Percentiles rank a stretch among this genome's conserved stretches.
Conservation (phyloP, 2,113 vertebrate species). For the Rhadina sibilatrix region DNA sequence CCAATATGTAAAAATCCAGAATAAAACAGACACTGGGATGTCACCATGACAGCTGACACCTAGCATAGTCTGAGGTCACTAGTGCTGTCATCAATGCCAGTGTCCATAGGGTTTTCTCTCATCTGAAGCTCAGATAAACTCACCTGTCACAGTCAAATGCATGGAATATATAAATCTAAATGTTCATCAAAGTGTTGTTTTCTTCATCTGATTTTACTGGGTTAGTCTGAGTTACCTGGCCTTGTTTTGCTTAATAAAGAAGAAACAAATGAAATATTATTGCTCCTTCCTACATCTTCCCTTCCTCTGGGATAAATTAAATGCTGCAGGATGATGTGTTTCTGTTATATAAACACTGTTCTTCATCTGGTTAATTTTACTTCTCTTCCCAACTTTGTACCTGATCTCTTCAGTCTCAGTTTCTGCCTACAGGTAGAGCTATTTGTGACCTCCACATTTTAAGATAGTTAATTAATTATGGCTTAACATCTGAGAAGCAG, state of each 20-base stretch:
- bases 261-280: background rate
- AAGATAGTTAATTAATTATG: conserved; percentile 13
- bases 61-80: background rate
- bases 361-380: background rate
- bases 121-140: background rate
- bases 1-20: background rate
- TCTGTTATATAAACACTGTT: background rate
- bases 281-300: background rate
- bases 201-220: background rate
- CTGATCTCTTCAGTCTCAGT: background rate
- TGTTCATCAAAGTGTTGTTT: background rate
- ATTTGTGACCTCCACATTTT: background rate
- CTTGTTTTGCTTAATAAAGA: background rate
- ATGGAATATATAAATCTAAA: background rate
- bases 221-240: background rate
- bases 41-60: background rate
- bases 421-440: background rate
- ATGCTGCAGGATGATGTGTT: background rate
- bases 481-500: background rate
- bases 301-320: background rate
- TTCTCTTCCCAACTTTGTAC: background rate
- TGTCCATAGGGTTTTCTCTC: background rate
- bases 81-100: fast-evolving
- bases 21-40: background rate
- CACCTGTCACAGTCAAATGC: background rate